Evolutionary conservation across 2,113 vertebrate species (phyloP).

Genomic region (Grallaria varia): DNA sequence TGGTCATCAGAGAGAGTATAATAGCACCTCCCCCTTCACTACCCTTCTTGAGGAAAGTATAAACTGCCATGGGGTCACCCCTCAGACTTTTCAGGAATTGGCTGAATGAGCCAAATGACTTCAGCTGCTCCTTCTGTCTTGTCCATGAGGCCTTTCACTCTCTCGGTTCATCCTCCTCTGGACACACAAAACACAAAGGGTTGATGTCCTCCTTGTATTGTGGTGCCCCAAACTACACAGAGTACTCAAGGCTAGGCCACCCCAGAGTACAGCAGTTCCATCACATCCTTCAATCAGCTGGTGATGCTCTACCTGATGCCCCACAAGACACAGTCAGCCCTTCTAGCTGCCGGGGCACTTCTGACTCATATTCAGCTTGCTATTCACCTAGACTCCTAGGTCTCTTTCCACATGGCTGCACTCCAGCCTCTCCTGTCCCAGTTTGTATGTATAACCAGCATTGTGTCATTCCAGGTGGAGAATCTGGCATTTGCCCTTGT

Average conservation of each 20-base stretch:
- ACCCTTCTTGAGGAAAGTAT: background rate
- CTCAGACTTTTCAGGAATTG: background rate
- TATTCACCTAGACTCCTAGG: background rate
- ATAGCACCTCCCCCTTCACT: background rate
- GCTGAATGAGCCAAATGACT: background rate
- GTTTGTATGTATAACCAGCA: background rate
- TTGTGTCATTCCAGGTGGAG: background rate
- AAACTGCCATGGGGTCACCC: background rate
- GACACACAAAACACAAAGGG: background rate
- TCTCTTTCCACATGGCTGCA: background rate
- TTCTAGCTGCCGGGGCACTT: background rate
- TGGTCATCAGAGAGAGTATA: background rate
- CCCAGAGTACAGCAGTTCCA: background rate
- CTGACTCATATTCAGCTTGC: background rate
- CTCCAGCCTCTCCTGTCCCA: background rate
- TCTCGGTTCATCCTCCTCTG: background rate
- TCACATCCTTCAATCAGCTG: rapidly evolving
- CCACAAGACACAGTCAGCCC: rapidly evolving
- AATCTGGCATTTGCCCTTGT: background rate
- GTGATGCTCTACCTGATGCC: background rate
- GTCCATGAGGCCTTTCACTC: background rate
- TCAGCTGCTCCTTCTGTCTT: background rate
- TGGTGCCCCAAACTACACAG: rapidly evolving
- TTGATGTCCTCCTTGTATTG: background rate
- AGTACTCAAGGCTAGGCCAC: rapidly evolving